These are phyloP conservation scores for Tringa solitaria DNA, from an alignment of 2,113 vertebrate species.

Conservation along the genomic window DNA sequence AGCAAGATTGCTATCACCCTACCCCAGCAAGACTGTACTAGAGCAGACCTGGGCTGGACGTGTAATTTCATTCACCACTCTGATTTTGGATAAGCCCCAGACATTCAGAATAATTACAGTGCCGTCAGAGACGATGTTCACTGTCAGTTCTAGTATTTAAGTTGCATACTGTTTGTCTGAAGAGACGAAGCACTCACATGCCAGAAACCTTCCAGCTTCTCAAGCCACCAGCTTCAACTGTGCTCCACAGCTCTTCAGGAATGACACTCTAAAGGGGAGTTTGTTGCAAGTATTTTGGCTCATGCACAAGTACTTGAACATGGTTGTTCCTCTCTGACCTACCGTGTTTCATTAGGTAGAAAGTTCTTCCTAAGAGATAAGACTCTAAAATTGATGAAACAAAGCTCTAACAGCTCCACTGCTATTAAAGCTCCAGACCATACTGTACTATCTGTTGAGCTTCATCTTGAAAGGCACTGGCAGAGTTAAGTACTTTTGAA, in stretches of 20 bases:
- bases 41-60: neutral
- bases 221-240: neutral
- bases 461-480: neutral
- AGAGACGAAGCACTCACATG: neutral
- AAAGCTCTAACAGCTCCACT: neutral
- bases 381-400: neutral
- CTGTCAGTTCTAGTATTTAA: neutral
- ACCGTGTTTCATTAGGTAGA: neutral
- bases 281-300: neutral
- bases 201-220: neutral
- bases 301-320: neutral
- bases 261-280: neutral
- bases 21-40: neutral
- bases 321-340: neutral
- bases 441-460: neutral
- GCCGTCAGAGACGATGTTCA: neutral
- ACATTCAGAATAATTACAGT: neutral
- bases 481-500: neutral
- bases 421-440: neutral
- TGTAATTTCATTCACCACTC: neutral
- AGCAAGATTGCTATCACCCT: constrained; percentile 11
- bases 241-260: neutral
- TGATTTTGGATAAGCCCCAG: neutral
- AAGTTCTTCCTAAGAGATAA: neutral
- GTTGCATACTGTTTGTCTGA: neutral